Evolutionary conservation across 2,888 invertebrate species (phyloP), one percentile per base, ranked within the genome.

Genomic region (Cybosia mesomella): DNA sequence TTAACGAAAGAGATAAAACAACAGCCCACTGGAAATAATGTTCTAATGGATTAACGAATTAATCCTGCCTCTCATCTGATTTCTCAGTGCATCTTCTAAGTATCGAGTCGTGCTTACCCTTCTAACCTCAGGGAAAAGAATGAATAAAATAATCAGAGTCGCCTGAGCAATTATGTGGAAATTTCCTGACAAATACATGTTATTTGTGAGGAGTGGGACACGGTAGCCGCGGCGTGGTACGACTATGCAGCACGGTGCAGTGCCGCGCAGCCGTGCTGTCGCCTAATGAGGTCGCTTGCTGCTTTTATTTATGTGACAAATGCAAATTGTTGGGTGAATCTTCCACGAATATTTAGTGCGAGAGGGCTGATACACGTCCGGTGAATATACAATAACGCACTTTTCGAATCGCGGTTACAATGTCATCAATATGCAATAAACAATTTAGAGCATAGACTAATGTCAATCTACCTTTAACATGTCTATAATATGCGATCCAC

Each of bases 251-350:
- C 65, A 75, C 74, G 76, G 75, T 65, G 73, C 77, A 70, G 70
- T 13, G 66, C 72, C 68, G 81, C 67, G 76, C 76, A 72, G 74
- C 80, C 81, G 79, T 78, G 83, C 80, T 85, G 85, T 85, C 87
- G 87, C 88, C 91, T 92, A 93, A 92, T 92, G 92, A 93, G 91
- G 85, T 81, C 87, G 83, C 88, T 89, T 87, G 91, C 89, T 90
- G 88, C 91, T 91, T 92, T 91, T 92, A 92, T 93, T 92, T 92
- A 93, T 91, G 90, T 89, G 91, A 92, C 91, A 91, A 92, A 92
- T 93, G 90, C 88, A 91, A 91, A 92, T 92, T 90, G 88, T 87
- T 86, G 81, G 83, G 85, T 85, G 85, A 89, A 89, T 91, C 86
- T 90, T 91, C 89, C 87, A 85, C 88, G 87, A 89, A 90, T 89